Evolutionary conservation across 2,888 invertebrate genomes (phyloP), one percentile per base, ranked within the genome.

Genomic region (Arctia plantaginis): DNA sequence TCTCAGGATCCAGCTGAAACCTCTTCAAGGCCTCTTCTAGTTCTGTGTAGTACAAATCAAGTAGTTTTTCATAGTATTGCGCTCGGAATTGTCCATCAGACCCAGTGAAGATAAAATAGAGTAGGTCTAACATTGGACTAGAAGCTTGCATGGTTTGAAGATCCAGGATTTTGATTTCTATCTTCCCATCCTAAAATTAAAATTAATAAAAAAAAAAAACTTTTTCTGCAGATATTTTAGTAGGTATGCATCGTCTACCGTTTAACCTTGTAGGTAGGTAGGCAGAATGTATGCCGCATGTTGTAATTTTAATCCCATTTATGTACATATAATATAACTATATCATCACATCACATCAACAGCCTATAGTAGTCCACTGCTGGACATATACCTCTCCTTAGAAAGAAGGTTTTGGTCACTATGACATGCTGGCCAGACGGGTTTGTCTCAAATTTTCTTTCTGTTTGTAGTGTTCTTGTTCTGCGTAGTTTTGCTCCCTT

Each of bases 51-150:
- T 90, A 90, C 47, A 86, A 84, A 30, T 83, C 84, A 0, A 89
- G 64, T 0, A 89, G 82, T 44, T 74, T 75, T 3, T 81, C 68
- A 78, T 84, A 87, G 83, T 90, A 75, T 23, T 83, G 69, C n/a
- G 77, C 82, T 1, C 93, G 83, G 87, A 93, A 93, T 76, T 85
- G 76, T 65, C 87, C 87, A 77, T 93, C 93, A 0, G 93, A 87
- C 33, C 92, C 89, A 13, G 88, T 78, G 80, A 90, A 89, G 62
- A 93, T 86, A 78, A 93, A 90, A 86, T 92, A 92, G 39, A 92
- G 72, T 30, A 93, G 86, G 79, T 93, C 93, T 0, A 84, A 73
- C 12, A 88, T 80, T 0, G 88, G 88, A 51, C 88, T 84, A 8
- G 89, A 90, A 1, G 84, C 83, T 69, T 89, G 88, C 20, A 93